Conservation (phyloP, 2,797 vertebrate genomes). For the Anguilla obscura region DNA sequence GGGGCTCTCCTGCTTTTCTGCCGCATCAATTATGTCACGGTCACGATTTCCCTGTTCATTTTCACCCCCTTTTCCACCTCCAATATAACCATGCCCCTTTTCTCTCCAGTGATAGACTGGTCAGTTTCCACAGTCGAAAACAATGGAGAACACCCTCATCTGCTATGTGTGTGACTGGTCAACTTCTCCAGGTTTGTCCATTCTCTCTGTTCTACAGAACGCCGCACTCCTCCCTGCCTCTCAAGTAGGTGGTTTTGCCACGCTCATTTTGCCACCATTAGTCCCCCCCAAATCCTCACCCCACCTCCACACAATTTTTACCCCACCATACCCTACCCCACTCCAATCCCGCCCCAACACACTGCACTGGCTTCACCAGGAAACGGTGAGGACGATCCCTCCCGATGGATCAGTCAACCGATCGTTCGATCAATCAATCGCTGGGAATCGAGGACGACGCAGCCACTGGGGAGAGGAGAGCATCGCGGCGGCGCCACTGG, state of each 20-base stretch:
- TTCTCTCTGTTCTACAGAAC: neutral
- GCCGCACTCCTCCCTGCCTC: neutral
- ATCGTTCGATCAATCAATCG: conserved; percentile 16
- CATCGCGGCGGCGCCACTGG: neutral
- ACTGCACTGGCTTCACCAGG: neutral
- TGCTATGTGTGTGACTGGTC: neutral
- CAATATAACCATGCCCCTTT: neutral
- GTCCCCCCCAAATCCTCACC: too few species aligned
- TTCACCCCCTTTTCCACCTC: conserved; percentile 23
- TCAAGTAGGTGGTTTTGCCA: neutral
- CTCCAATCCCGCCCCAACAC: neutral
- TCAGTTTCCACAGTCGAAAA: neutral
- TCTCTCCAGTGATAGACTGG: neutral
- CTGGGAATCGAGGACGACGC: conserved; percentile 7
- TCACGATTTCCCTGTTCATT: conserved; percentile 9
- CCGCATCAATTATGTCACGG: neutral
- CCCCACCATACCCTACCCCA: neutral
- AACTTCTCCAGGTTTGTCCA: neutral
- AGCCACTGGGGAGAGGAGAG: neutral
- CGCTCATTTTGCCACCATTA: too few species aligned
- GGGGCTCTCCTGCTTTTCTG: neutral
- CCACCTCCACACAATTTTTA: neutral
- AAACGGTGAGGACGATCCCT: neutral
- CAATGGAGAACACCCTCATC: neutral
- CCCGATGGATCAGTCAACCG: conserved; percentile 15